Conservation (phyloP, 92 coral and sea anemone species). For the Pocillopora grandis region DNA sequence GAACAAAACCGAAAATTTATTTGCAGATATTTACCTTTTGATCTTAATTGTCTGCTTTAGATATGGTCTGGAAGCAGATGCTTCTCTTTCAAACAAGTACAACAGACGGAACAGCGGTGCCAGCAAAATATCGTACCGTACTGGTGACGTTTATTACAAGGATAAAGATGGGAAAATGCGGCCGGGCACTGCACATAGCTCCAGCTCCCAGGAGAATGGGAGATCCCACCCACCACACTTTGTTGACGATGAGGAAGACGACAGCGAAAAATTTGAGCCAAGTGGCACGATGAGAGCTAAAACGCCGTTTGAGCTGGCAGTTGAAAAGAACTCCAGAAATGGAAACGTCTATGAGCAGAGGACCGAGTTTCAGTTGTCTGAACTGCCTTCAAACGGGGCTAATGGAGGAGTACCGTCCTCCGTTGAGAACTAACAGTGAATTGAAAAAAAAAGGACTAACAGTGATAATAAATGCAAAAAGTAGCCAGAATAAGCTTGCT, state of each 20-base stretch:
- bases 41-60: not conserved
- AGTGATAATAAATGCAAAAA: no score
- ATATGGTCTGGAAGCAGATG: slow-evolving; percentile 36
- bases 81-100: slow-evolving; percentile 10
- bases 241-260: not conserved
- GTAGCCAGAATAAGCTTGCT: no score
- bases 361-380: not conserved
- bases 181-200: slow-evolving; percentile 23
- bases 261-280: not conserved
- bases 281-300: not conserved
- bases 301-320: slow-evolving; percentile 31
- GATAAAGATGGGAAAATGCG: slow-evolving; percentile 60
- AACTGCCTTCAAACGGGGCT: slow-evolving; percentile 11
- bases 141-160: slow-evolving; percentile 76
- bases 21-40: not conserved
- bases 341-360: slow-evolving; percentile 8
- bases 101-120: slow-evolving; percentile 13
- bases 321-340: slow-evolving; percentile 21
- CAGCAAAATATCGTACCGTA: slow-evolving; percentile 61
- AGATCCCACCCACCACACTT: slow-evolving; percentile 7
- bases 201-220: slow-evolving; percentile 6
- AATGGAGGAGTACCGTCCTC: not conserved
- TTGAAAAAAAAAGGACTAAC: not conserved
- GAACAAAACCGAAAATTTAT: not conserved
- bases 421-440: not conserved